Evolutionary conservation across 2,888 invertebrate species (phyloP).

Genomic region (Halocaridina rubra): DNA sequence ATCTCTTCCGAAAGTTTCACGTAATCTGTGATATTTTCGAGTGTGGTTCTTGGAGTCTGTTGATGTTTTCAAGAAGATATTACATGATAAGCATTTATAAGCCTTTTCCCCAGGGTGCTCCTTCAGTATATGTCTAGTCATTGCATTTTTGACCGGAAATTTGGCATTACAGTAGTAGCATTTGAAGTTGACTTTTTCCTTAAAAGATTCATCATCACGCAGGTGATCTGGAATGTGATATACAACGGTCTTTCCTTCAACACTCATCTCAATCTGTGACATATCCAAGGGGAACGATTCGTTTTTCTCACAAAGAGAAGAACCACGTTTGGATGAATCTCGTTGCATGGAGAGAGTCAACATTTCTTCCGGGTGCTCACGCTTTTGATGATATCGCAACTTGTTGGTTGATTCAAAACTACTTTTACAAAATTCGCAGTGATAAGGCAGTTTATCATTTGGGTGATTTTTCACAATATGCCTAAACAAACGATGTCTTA

Average conservation of each 20-base stretch:
- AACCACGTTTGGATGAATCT: neutral
- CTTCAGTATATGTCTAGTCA: slow-evolving; percentile 46
- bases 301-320: neutral
- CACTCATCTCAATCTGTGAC: slow-evolving; percentile 46
- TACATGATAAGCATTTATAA: slow-evolving; percentile 45
- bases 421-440: slow-evolving; percentile 47
- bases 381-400: slow-evolving; percentile 55
- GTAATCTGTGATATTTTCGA: slow-evolving; percentile 46
- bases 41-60: slow-evolving; percentile 40
- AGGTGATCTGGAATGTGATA: slow-evolving; percentile 44
- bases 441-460: slow-evolving; percentile 33
- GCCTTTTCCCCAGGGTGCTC: slow-evolving; percentile 37
- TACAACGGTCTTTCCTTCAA: slow-evolving; percentile 35
- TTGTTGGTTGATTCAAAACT: slow-evolving; percentile 40
- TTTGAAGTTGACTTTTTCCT: slow-evolving; percentile 38
- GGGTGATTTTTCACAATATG: slow-evolving; percentile 38
- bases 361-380: slow-evolving; percentile 42
- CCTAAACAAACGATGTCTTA: slow-evolving; percentile 35
- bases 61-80: slow-evolving; percentile 43
- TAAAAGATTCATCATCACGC: slow-evolving; percentile 37
- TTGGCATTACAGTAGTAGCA: slow-evolving; percentile 44
- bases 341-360: slow-evolving; percentile 4
- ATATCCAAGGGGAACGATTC: slow-evolving; percentile 21
- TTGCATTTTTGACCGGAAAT: slow-evolving; percentile 53
- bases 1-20: slow-evolving; percentile 21